phyloP scores from a whole-genome alignment of 2,888 invertebrate genomes.

The Acanthosoma haemorrhoidale region DNA sequence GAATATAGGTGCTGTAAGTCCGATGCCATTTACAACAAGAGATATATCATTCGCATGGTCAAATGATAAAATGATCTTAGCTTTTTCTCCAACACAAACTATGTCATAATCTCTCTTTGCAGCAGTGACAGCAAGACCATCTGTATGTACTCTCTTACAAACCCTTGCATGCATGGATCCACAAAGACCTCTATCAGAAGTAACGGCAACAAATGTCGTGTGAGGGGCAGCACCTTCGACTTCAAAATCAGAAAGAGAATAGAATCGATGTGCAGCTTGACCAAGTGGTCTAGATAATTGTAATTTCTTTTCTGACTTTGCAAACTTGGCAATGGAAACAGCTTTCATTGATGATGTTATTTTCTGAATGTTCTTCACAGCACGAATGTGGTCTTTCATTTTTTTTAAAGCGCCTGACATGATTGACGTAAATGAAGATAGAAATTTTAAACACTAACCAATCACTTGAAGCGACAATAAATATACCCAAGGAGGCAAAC shows the following conservation, averaged over 20 bases:
- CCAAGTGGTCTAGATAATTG: constrained; percentile 33
- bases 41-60: neutral
- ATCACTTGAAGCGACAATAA: too few relatives aligned
- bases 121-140: neutral
- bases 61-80: constrained; percentile 28
- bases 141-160: neutral
- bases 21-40: constrained; percentile 37
- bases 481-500: too few relatives aligned
- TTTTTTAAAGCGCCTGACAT: constrained; percentile 34
- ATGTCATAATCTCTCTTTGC: neutral
- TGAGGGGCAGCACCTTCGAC: constrained; percentile 2
- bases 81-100: constrained; percentile 37
- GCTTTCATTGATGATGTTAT: constrained; percentile 38
- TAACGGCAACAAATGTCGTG: constrained; percentile 33
- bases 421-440: too few relatives aligned
- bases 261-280: constrained; percentile 33
- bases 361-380: constrained; percentile 37
- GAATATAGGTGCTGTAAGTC: constrained; percentile 36
- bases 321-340: constrained; percentile 34
- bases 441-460: too few relatives aligned
- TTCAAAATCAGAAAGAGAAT: constrained; percentile 21
- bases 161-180: constrained; percentile 33
- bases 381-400: constrained; percentile 33
- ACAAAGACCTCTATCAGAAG: constrained; percentile 38
- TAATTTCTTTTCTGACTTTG: constrained; percentile 26